These are phyloP conservation scores for Drosophila orena DNA, from an alignment of 1,140 invertebrate species.

Conservation along the genomic window DNA sequence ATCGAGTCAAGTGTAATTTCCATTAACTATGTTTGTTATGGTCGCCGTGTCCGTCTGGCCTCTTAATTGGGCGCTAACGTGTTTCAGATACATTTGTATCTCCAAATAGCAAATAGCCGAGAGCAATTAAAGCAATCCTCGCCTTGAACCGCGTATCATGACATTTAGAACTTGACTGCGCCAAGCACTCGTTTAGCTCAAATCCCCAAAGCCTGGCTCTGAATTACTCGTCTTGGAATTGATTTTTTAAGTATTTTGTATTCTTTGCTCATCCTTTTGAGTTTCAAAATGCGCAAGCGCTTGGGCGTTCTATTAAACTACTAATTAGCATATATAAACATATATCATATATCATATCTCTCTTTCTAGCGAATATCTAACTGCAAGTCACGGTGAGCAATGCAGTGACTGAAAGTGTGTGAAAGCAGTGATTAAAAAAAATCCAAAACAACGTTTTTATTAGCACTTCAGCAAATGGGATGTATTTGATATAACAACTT, in stretches of 20 bases:
- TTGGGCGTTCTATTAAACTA: neutral
- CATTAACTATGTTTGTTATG: slow-evolving; percentile 75
- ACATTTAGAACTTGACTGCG: slow-evolving; percentile 75
- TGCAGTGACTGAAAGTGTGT: slow-evolving; percentile 10
- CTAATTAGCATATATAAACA: slow-evolving; percentile 16
- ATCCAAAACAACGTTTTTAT: slow-evolving; percentile 13
- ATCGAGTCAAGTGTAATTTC: slow-evolving; percentile 77
- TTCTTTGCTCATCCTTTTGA: neutral
- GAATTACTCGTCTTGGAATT: slow-evolving; percentile 19
- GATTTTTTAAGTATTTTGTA: neutral
- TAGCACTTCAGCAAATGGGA: slow-evolving; percentile 8
- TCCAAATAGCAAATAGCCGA: slow-evolving; percentile 48
- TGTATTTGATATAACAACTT: neutral
- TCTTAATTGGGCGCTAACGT: slow-evolving; percentile 81
- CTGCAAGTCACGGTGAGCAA: slow-evolving; percentile 32
- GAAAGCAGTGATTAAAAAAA: slow-evolving; percentile 29
- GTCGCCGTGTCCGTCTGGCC: slow-evolving; percentile 64
- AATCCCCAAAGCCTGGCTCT: slow-evolving; percentile 16
- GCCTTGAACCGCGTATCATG: slow-evolving; percentile 70
- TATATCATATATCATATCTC: no score
- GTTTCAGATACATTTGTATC: slow-evolving; percentile 81
- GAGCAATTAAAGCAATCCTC: slow-evolving; percentile 69
- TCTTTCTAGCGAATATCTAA: slow-evolving; percentile 1
- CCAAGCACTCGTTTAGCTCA: slow-evolving; percentile 30
- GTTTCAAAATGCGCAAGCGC: neutral